Base-by-base conservation (phyloP, 2,113 vertebrate genomes). In the Varanus komodoensis region DNA sequence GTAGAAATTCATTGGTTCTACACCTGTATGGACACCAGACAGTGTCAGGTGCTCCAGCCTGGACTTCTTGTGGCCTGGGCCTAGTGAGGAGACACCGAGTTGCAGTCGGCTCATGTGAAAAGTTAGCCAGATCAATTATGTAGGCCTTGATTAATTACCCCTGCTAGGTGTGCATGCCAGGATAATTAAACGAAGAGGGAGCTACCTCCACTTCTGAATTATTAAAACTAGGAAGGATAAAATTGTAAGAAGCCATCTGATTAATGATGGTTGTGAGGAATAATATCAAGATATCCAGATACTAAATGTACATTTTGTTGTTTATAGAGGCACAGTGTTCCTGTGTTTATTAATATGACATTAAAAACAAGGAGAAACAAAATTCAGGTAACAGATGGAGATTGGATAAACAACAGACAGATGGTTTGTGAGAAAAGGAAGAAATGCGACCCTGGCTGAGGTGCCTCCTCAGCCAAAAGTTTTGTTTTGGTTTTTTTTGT, bases 311-410 rank as follows among this genome's bases (percentile, higher is more conserved):
- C 8, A 5, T 54, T 79, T 78, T 69, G 61, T 81, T 88, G 87
- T 25, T 78, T 84, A 2, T 52, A 73, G 81, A 57, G 64, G 69
- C 29, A 89, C n/a, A 17, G 5, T n/a, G 1, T 79, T 48, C 23
- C 81, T 79, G 61, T 68, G 50, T 85, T 84, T 89, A 52, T 48
- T 80, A 85, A 78, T 85, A 84, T 79, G 74, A 34, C n/a, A 38
- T 85, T 89, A 79, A 38, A 85, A 79, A 89, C 75, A 32, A 29
- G 6, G 57, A 69, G 83, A 85, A 79, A 61, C 82, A 84, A 68
- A 79, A 85, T 89, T 85, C 89, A 89, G 74, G 82, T 89, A 79
- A 84, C 89, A 89, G 89, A 89, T 85, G 89, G 82, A 52, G 44
- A 54, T 54, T n/a, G 44, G 50, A 85, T 69, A 78, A 85, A 85